These are phyloP conservation scores for Ectemnius lituratus DNA, from an alignment of 2,888 invertebrate genomes.

Conservation along the genomic window DNA sequence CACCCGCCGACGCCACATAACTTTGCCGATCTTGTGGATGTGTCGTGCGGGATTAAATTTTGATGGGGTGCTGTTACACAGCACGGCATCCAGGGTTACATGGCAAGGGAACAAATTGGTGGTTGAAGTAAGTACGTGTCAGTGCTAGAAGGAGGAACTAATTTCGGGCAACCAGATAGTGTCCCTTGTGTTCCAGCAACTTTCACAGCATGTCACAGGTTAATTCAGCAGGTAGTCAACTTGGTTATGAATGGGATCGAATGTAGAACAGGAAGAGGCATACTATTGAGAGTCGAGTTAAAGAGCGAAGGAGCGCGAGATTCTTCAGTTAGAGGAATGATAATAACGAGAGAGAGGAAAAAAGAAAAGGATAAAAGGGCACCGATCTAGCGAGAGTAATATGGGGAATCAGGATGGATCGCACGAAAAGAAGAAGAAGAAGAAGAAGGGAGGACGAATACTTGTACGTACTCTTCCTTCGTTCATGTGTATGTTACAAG, in stretches of 20 bases:
- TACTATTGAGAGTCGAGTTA: too few relatives aligned
- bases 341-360: slow-evolving; percentile 32
- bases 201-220: not conserved
- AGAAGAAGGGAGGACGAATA: too few relatives aligned
- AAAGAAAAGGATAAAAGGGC: slow-evolving; percentile 15
- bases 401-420: slow-evolving; percentile 45
- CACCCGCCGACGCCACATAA: slow-evolving; percentile 14
- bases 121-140: not conserved
- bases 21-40: slow-evolving; percentile 7
- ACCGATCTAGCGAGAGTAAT: slow-evolving; percentile 30
- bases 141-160: too few relatives aligned
- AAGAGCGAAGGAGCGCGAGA: too few relatives aligned
- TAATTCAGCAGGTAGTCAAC: not conserved
- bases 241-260: not conserved
- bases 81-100: not conserved
- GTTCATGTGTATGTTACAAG: not conserved
- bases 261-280: too few relatives aligned
- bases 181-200: not conserved
- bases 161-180: too few relatives aligned
- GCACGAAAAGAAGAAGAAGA: slow-evolving; percentile 29
- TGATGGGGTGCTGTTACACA: not conserved
- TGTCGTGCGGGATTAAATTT: slow-evolving; percentile 10
- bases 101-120: not conserved
- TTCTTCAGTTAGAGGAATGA: not conserved
- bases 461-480: too few relatives aligned